Conservation (phyloP, 2,888 invertebrate genomes). For the Seladonia tumulorum region DNA sequence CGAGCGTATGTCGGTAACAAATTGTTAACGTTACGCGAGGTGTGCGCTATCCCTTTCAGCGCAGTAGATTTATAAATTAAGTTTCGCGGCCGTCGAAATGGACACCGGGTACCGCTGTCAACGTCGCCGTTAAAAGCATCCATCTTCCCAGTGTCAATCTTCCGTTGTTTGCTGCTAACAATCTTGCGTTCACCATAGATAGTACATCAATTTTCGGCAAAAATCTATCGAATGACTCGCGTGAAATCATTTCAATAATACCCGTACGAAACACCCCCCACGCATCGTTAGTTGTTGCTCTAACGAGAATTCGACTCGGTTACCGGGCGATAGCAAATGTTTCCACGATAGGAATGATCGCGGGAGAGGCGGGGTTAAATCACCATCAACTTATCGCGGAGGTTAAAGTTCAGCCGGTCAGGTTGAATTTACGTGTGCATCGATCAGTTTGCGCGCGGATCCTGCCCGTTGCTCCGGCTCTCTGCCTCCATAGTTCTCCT, state of each 20-base stretch:
- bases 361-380: slow-evolving; percentile 25
- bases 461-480: neutral
- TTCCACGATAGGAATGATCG: neutral
- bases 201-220: neutral
- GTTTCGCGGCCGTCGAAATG: neutral
- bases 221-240: neutral
- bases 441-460: slow-evolving; percentile 29
- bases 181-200: too few species aligned
- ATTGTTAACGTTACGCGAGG: too few species aligned
- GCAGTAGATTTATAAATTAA: neutral
- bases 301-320: neutral
- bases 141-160: neutral
- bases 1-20: too few species aligned
- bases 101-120: neutral
- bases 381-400: neutral
- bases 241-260: neutral
- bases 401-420: slow-evolving; percentile 21
- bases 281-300: neutral
- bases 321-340: neutral
- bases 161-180: neutral
- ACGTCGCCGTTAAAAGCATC: neutral
- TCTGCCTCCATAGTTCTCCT: slow-evolving; percentile 15
- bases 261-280: neutral
- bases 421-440: slow-evolving; percentile 34
- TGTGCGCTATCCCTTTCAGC: too few species aligned